Base-by-base conservation (phyloP, 2,888 invertebrate species). In the Galerucella nymphaeae region DNA sequence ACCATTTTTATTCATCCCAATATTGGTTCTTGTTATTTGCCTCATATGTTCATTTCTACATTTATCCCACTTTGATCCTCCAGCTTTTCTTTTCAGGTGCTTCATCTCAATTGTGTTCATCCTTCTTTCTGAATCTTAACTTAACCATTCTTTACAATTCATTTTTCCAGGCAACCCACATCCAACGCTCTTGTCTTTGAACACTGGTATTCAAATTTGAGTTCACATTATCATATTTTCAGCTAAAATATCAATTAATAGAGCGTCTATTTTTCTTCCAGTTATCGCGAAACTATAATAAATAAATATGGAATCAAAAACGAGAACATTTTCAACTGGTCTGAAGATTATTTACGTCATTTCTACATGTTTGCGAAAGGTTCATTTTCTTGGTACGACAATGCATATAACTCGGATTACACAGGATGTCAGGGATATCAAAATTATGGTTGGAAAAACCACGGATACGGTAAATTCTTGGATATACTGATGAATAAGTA, bases 401-500 rank as follows among this genome's bases (percentile, higher is more conserved):
- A 53, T 9, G 53, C 53, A 0, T 53, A 10, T 53, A 18, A n/a
- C 16, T 53, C 53, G 18, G 53, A 53, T 18, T 16, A 53, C 53
- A 8, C n/a, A 53, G 16, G 10, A 16, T 53, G 53, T 53, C 16
- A n/a, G 16, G 53, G 53, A 0, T 53, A 53, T 16, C 53, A 16
- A 18, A 53, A 16, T 53, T 53, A 53, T 18, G 16, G 91, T 79
- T 95, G 94, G 94, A 93, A 92, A 76, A 89, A 90, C 65, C 89
- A 88, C 69, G 93, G 93, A 1, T 94, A 90, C 81, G 88, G 87
- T 75, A 91, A 88, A 4, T 85, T 94, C 58, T 84, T 94, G 57
- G 89, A 91, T 76, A 79, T 93, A 50, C 86, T 94, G 70, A 87
- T 90, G 89, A 72, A 79, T 53, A 80, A 80, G 67, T 77, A 76